Evolutionary conservation across 2,888 invertebrate genomes (phyloP), one percentile per base, ranked within the genome.

Genomic region (Heliconius ismenius): DNA sequence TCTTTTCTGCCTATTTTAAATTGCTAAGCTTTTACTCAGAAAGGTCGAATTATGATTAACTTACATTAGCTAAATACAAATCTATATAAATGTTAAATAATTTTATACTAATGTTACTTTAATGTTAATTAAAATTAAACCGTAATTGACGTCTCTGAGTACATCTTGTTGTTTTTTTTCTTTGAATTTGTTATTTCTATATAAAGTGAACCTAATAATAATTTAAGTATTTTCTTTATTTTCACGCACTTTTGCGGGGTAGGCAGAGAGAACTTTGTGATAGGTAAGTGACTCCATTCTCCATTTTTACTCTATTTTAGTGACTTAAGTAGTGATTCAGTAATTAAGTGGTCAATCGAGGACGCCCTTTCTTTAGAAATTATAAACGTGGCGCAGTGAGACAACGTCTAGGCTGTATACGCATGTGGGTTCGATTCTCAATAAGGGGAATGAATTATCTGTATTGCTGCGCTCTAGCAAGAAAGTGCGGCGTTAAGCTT

Each of bases 171-270:
- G 6, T 49, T 7, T 9, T 32, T 32, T 32, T 32, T 32, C 32
- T 32, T 32, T 32, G 7, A 32, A 32, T 32, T 32, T 49, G 18
- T 49, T 43, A 6, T 43, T 64, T 36, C 65, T 39, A 13, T 67
- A 15, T 39, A 11, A 39, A 39, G 13, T 39, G 65, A 24, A n/a
- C 39, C 24, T 65, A 39, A 39, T 67, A 67, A 67, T 67, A 39
- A 67, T 24, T 67, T 39, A 39, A 13, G 39, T 67, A 39, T 67
- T 65, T 39, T 67, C 39, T 62, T 67, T 67, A 67, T 67, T 67
- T 67, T 67, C 65, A 67, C 65, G 65, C 39, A 67, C 65, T 67
- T 67, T 15, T 67, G 65, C 65, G 65, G 65, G 65, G 65, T 67
- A 67, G 65, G 65, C 65, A 67, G 65, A 67, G 65, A 39, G 65